phyloP scores from a whole-genome alignment of 2,888 invertebrate species.

The Drosophila mettleri region DNA sequence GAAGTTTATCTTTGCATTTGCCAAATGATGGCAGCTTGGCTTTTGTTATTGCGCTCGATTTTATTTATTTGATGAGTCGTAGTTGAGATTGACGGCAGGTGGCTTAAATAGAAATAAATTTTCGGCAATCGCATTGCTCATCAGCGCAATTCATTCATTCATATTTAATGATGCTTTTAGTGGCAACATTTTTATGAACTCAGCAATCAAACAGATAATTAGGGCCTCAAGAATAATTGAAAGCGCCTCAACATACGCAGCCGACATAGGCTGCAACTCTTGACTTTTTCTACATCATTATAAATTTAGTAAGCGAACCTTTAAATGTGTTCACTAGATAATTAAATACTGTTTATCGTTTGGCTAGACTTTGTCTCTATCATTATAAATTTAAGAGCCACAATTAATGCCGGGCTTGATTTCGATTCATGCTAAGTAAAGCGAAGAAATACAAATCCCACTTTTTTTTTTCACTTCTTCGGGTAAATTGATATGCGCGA shows the following conservation, averaged over 20 bases:
- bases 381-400: background rate
- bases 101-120: conserved; percentile 64
- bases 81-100: conserved; percentile 62
- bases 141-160: conserved; percentile 42
- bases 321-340: background rate
- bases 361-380: background rate
- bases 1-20: conserved; percentile 74
- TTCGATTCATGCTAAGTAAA: too few relatives aligned
- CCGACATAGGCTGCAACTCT: background rate
- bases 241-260: background rate
- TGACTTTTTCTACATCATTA: background rate
- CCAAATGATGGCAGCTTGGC: conserved; percentile 64
- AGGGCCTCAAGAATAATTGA: background rate
- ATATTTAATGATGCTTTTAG: conserved; percentile 46
- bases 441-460: background rate
- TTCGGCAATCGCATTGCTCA: conserved; percentile 25
- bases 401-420: conserved; percentile 4
- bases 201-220: background rate
- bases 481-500: conserved; percentile 48
- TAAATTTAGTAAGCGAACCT: background rate
- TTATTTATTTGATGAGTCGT: conserved; percentile 26
- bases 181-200: conserved; percentile 27
- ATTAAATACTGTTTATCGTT: background rate
- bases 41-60: conserved; percentile 39
- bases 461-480: conserved; percentile 6